Percentiles rank a stretch among this genome's conserved stretches.
Evolutionary conservation across 2,888 invertebrate species (phyloP).

Genomic region (Caenorhabditis sp.): DNA sequence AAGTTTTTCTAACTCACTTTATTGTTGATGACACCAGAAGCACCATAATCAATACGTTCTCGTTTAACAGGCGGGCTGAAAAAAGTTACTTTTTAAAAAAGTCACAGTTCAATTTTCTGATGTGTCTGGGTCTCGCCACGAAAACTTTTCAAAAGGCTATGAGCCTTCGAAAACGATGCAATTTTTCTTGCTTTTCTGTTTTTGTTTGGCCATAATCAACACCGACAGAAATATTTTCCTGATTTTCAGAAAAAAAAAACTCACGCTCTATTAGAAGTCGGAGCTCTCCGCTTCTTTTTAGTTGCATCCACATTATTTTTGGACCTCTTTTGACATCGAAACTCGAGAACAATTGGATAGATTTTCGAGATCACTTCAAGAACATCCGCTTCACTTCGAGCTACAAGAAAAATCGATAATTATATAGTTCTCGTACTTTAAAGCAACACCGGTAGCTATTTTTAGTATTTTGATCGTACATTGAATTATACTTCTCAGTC

Average conservation of each 20-base stretch:
- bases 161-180: no score
- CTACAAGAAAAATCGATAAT: no score
- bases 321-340: slow-evolving; percentile 41
- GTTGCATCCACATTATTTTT: slow-evolving; percentile 17
- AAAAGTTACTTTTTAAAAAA: slow-evolving; percentile 6
- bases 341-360: slow-evolving; percentile 64
- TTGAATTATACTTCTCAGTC: no score
- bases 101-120: no score
- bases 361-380: slow-evolving; percentile 52
- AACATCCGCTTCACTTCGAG: slow-evolving; percentile 60
- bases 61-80: slow-evolving; percentile 25
- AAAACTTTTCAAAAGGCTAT: no score
- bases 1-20: slow-evolving; percentile 11
- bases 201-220: no score
- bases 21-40: slow-evolving; percentile 20
- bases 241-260: neutral
- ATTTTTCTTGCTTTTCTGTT: no score
- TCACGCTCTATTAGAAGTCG: slow-evolving; percentile 10
- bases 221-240: neutral
- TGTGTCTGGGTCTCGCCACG: no score
- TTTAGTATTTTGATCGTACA: no score
- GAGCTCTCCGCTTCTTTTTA: slow-evolving; percentile 36
- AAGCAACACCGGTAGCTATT: no score
- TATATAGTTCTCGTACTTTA: no score
- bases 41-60: slow-evolving; percentile 12